phyloP scores from a whole-genome alignment of 2,797 vertebrate genomes.

The Tapera naevia region DNA sequence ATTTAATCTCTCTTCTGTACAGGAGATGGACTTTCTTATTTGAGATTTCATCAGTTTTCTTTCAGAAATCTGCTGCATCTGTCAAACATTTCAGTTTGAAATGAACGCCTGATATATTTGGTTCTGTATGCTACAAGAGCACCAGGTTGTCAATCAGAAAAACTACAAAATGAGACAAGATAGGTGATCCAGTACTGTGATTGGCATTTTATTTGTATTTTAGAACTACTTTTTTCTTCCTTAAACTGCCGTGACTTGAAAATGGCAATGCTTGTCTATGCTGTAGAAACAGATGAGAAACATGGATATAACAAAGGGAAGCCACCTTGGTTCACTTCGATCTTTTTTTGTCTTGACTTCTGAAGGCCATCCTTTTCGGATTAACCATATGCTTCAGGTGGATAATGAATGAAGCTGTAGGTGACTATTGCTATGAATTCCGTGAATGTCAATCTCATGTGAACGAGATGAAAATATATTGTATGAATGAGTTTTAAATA shows the following conservation, averaged over 20 bases:
- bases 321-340: background rate
- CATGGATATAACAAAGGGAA: background rate
- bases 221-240: background rate
- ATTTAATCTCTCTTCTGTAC: conserved; percentile 39
- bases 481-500: conserved; percentile 29
- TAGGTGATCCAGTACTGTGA: conserved; percentile 39
- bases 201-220: conserved; percentile 67
- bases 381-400: background rate
- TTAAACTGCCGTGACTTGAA: conserved; percentile 45
- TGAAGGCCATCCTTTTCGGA: background rate
- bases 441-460: background rate
- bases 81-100: conserved; percentile 73
- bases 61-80: conserved; percentile 69
- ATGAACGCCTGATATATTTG: conserved; percentile 25
- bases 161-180: conserved; percentile 62
- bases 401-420: background rate
- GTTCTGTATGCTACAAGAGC: conserved; percentile 60
- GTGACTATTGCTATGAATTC: background rate
- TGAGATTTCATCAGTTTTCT: conserved; percentile 70
- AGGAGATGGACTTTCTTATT: conserved; percentile 51
- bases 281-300: background rate
- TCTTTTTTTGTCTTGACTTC: background rate
- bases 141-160: conserved; percentile 61
- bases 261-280: background rate
- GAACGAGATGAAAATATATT: background rate